Evolutionary conservation across 2,888 invertebrate species (phyloP), one percentile per base, ranked within the genome.

Genomic region (Allophyes oxyacanthae): DNA sequence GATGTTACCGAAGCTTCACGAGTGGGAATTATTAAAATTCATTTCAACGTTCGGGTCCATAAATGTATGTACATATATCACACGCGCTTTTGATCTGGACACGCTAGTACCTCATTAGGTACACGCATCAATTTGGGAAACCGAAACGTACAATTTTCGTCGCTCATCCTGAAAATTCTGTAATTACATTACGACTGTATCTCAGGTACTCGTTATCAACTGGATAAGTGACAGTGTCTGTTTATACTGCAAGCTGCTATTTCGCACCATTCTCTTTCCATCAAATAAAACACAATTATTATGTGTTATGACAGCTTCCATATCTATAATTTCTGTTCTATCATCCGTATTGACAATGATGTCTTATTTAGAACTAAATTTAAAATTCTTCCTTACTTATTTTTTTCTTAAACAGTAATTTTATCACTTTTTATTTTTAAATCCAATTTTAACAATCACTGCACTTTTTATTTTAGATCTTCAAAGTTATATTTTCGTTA

Each of bases 111-210:
- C 40, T 61, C 66, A 51, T 60, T 8, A 25, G 3, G 6, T 60
- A 61, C 33, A 48, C 30, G 38, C 44, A 49, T 45, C 26, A 38
- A 42, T 48, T 50, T 49, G 48, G 26, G 46, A 26, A 37, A 37
- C 32, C 10, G 33, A 51, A 51, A 43, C 40, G 38, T 43, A 51
- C 13, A 66, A 61, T 51, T 61, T 61, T 34, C 30, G 11, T 51
- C 33, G 42, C 28, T 61, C 13, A 40, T 14, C 10, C 15, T 25
- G 11, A 25, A 65, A 61, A 46, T 36, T 5, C 25, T 13, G 37
- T 55, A 26, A 61, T 48, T 61, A 55, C 51, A 61, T 43, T 64
- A 42, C 14, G 20, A 13, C 32, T 36, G 32, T 30, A 26, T 40
- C 26, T 51, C 26, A 11, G n/a, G 5, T 7, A 25, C 25, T 51